phyloP scores from a whole-genome alignment of 2,888 invertebrate species.

The Ophioninae sp. region DNA sequence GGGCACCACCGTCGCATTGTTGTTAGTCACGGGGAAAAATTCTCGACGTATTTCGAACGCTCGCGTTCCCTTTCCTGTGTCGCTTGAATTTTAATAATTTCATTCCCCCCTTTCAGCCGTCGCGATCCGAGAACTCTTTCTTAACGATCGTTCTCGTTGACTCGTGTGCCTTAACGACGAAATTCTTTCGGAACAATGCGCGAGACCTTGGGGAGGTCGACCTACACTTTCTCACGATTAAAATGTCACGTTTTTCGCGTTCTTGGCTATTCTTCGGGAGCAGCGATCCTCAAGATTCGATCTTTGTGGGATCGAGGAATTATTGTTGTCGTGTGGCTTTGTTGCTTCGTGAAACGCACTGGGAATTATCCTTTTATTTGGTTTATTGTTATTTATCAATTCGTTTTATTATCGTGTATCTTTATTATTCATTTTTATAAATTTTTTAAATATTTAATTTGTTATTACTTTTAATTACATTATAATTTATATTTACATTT shows the following conservation, averaged over 20 bases:
- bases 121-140: not conserved
- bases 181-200: not conserved
- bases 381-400: no score
- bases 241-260: not conserved
- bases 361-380: no score
- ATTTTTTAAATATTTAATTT: no score
- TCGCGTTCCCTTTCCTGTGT: slow-evolving; percentile 11
- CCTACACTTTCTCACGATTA: not conserved
- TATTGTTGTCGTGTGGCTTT: no score
- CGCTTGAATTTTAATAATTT: slow-evolving; percentile 37
- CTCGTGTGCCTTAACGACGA: not conserved
- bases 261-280: not conserved
- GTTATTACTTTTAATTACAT: no score
- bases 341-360: no score
- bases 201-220: slow-evolving; percentile 9
- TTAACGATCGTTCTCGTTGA: not conserved
- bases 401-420: no score
- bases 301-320: no score
- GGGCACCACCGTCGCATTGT: slow-evolving; percentile 33
- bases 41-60: slow-evolving; percentile 34
- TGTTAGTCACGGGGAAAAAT: slow-evolving; percentile 38
- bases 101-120: slow-evolving; percentile 52
- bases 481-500: no score
- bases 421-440: no score
- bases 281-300: no score